Evolutionary conservation across 2,113 vertebrate genomes (phyloP).

Genomic region (Xiphorhynchus elegans): DNA sequence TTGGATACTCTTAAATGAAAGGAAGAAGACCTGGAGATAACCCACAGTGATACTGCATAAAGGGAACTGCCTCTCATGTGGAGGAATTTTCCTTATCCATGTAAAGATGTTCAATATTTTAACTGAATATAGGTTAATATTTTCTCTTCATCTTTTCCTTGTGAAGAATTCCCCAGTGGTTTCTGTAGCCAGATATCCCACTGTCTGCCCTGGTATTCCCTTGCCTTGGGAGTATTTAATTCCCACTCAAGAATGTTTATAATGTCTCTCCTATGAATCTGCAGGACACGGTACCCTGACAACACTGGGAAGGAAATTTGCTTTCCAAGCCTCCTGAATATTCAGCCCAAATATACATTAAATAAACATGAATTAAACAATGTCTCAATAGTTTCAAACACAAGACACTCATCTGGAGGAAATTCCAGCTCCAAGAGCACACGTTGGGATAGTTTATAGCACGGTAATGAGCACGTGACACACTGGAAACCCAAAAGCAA

Average conservation of each 20-base stretch:
- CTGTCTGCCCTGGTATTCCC: not conserved
- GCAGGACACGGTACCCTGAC: not conserved
- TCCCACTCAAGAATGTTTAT: not conserved
- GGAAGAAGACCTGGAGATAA: not conserved
- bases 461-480: not conserved
- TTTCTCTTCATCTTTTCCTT: not conserved
- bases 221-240: not conserved
- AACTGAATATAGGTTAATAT: fast-evolving
- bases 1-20: not conserved
- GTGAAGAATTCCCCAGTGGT: not conserved
- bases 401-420: not conserved
- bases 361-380: not conserved
- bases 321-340: not conserved
- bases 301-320: not conserved
- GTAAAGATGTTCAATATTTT: not conserved
- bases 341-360: not conserved
- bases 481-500: conserved; percentile 20
- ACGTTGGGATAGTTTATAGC: not conserved
- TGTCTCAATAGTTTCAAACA: not conserved
- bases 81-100: not conserved
- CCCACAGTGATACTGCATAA: not conserved
- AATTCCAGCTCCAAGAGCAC: not conserved
- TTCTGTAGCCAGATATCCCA: not conserved
- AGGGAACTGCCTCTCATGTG: not conserved
- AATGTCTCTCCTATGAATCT: not conserved